Conservation (phyloP, 2,888 invertebrate species). For the Hyposoter didymator region DNA sequence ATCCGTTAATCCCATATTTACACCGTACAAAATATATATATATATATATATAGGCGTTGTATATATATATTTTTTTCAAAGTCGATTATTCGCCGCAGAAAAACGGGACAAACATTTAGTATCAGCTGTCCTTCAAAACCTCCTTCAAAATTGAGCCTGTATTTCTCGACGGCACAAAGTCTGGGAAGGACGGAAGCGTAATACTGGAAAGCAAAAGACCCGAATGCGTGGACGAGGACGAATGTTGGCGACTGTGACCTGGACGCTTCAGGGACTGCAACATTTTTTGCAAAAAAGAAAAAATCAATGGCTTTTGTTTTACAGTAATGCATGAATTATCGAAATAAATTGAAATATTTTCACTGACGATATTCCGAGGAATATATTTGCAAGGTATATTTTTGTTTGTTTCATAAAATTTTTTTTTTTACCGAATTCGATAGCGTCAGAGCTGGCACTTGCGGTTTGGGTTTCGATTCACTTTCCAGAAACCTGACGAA, state of each 20-base stretch:
- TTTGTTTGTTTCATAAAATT: not conserved
- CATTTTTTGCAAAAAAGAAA: not conserved
- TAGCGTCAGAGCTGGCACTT: conserved; percentile 85
- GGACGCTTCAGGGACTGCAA: conserved; percentile 78
- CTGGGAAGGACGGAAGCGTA: conserved; percentile 86
- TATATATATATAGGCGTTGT: conserved; percentile 43
- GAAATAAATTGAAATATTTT: not conserved
- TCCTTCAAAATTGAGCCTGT: conserved; percentile 88
- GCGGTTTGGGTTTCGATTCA: conserved; percentile 90
- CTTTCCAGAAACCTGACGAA: conserved; percentile 93
- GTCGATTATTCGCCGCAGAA: not conserved
- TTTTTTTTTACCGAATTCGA: conserved; percentile 79
- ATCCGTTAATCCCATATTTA: conserved; percentile 55
- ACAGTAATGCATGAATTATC: too few species aligned
- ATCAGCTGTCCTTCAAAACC: conserved; percentile 87
- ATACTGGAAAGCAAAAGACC: conserved; percentile 85
- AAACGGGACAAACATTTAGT: conserved; percentile 71
- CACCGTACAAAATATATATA: conserved; percentile 60
- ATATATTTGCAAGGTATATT: not conserved
- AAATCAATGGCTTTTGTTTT: too few species aligned
- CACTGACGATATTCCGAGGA: not conserved
- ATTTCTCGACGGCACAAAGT: conserved; percentile 86
- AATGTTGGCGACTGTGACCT: conserved; percentile 81
- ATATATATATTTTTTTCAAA: not conserved
- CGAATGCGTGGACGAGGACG: conserved; percentile 83